Base-by-base conservation (phyloP, 2,888 invertebrate species). In the Cetonia aurata region DNA sequence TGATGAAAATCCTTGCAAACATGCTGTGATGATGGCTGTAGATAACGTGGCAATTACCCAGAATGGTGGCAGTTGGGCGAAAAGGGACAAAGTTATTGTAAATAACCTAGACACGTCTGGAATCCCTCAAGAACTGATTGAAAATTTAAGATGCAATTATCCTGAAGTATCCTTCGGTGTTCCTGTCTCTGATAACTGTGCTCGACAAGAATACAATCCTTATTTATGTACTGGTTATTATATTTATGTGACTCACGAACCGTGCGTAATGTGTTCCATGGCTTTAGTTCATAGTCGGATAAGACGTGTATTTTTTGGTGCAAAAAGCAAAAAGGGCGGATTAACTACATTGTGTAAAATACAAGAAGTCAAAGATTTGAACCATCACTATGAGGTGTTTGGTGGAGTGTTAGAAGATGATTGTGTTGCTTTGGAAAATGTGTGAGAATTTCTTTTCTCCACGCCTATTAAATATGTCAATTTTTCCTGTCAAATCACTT, bases 181-280 rank as follows among this genome's bases (percentile, higher is more conserved):
- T 0, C 83, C 81, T 72, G 76, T 77, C 46, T 86, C 80, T 75
- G 69, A 67, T 79, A 15, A 37, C 37, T 8, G 74, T 77, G 0
- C 1, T 9, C 3, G 77, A 0, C 84, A 86, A 42, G 77, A 83
- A 42, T 82, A 85, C 57, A 89, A 90, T 1, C 91, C 93, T 0
- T 96, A 96, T 82, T 85, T 96, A 57, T 96, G 96, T 84, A 96
- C 98, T 0, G 94, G 94, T 1, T 96, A 94, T 83, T 92, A 95
- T 85, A 85, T 94, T 1, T 98, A 95, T 81, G 82, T 94, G 50
- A 88, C 92, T 0, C 88, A 88, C 72, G 98, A 99, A 82, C 98
- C 98, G 0, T 99, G 99, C 84, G 82, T 94, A 0, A 95, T 98
- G 93, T 99, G 99, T 85, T 88, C 96, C 0, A 99, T 99, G 98